These are phyloP conservation scores for Lemur catta DNA, from an alignment of 2,797 vertebrate species.

Conservation along the genomic window DNA sequence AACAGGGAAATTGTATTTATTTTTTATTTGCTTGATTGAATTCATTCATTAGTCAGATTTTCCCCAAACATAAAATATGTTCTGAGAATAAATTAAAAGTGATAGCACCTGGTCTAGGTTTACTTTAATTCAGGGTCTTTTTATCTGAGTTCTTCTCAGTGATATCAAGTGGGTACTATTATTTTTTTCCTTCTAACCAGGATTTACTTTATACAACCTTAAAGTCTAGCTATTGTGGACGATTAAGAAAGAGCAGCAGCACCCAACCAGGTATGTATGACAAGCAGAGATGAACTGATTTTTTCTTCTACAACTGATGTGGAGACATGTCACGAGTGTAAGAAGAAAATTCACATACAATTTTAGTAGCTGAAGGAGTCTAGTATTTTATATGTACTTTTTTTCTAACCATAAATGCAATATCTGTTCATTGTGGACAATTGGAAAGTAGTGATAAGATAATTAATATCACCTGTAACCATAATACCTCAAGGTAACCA, in stretches of 20 bases:
- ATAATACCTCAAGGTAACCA: neutral
- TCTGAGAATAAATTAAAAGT: conserved; percentile 56
- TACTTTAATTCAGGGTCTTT: conserved; percentile 29
- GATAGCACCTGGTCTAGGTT: neutral
- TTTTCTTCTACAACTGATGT: neutral
- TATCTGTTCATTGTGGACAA: neutral
- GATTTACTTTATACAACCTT: neutral
- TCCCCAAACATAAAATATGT: conserved; percentile 49
- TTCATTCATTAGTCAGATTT: conserved; percentile 62
- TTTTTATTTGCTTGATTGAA: conserved; percentile 65
- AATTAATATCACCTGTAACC: neutral
- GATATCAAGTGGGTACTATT: neutral
- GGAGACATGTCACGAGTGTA: neutral
- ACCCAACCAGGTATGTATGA: neutral
- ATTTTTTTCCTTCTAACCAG: neutral
- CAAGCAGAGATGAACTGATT: neutral
- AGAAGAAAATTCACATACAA: neutral
- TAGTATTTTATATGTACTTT: neutral
- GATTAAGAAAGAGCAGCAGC: neutral
- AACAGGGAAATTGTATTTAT: conserved; percentile 51
- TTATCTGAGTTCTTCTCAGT: neutral
- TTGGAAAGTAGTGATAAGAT: neutral
- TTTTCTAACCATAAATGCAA: neutral
- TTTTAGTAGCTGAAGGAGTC: neutral
- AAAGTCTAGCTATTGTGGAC: neutral